phyloP scores from a whole-genome alignment of 2,797 vertebrate genomes.

The Argya squamiceps region DNA sequence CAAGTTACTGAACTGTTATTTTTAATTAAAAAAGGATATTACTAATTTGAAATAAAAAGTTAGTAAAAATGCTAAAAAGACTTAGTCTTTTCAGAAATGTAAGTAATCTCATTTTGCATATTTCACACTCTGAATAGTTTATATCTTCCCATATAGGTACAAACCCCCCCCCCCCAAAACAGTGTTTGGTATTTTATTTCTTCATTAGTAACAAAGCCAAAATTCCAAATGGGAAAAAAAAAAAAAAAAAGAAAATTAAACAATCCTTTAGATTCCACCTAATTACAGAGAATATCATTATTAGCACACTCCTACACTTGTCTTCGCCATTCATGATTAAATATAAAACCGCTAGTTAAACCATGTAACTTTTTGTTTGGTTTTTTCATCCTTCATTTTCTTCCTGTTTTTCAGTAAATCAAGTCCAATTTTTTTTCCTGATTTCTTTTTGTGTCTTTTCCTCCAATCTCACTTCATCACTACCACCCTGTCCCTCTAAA shows the following conservation, averaged over 20 bases:
- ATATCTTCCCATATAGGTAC: background rate
- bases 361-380: fast-evolving
- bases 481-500: background rate
- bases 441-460: background rate
- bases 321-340: background rate
- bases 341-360: background rate
- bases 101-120: background rate
- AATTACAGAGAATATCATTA: background rate
- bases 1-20: background rate
- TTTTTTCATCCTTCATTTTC: background rate
- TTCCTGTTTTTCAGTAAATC: background rate
- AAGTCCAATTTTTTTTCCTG: background rate
- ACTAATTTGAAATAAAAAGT: background rate
- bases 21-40: background rate
- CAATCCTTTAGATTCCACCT: background rate
- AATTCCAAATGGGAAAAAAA: background rate
- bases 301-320: background rate
- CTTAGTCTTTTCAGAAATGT: background rate
- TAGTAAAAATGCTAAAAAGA: background rate
- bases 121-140: background rate
- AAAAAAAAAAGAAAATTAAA: background rate
- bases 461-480: background rate
- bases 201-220: background rate
- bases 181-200: background rate
- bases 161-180: background rate